A percentile compares a stretch with the other conserved stretches of the same genome.
Evolutionary conservation across 64 coral and sea anemone genomes (phyloP).

Genomic region (Exaiptasia diaphana): DNA sequence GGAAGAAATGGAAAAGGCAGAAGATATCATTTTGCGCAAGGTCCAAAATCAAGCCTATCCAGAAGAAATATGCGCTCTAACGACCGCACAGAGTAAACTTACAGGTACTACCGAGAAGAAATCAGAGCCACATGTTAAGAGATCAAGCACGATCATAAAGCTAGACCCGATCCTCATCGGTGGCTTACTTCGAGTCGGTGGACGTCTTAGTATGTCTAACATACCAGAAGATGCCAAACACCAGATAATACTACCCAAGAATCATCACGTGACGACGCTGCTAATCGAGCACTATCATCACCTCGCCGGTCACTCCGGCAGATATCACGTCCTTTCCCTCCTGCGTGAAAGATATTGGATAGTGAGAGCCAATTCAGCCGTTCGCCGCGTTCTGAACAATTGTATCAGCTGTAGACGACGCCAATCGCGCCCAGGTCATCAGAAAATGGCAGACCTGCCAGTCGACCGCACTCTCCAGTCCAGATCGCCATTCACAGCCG

Average conservation of each 20-base stretch:
- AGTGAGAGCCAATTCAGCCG: background rate
- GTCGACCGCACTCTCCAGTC: background rate
- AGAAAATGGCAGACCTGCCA: slow-evolving; percentile 12
- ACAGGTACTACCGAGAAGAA: background rate
- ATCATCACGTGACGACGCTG: background rate
- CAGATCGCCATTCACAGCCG: background rate
- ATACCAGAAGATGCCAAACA: background rate
- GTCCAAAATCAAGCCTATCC: background rate
- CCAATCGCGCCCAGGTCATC: background rate
- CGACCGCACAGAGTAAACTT: background rate
- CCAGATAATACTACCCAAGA: background rate
- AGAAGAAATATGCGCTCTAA: background rate
- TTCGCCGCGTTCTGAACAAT: background rate
- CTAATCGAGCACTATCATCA: background rate
- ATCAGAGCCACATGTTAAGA: background rate
- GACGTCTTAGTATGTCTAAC: background rate
- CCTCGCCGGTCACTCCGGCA: background rate
- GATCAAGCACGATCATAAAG: background rate
- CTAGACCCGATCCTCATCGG: slow-evolving; percentile 2
- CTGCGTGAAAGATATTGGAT: slow-evolving; percentile 12
- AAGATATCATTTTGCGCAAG: background rate
- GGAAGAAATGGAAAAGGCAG: slow-evolving; percentile 1
- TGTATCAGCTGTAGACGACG: background rate
- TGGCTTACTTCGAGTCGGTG: background rate
- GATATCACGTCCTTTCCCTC: background rate